Conservation (phyloP, 2,888 invertebrate species). For the Chloromyia formosa region DNA sequence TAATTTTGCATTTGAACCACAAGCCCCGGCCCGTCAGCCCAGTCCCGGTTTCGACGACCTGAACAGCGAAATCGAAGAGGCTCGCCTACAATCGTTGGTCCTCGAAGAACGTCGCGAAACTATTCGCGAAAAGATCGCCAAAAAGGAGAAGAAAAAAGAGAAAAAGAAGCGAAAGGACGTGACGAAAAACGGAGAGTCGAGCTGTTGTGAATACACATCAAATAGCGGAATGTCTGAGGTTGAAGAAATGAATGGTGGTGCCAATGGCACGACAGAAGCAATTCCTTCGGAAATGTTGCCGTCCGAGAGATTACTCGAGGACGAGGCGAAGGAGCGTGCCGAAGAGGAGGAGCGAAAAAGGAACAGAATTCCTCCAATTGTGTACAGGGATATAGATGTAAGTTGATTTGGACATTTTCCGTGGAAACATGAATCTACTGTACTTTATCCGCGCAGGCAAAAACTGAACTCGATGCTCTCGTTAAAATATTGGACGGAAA, state of each 20-base stretch:
- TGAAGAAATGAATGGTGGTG: slow-evolving; percentile 58
- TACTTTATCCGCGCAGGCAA: too few relatives aligned
- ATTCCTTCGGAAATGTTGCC: slow-evolving; percentile 62
- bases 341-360: slow-evolving; percentile 77
- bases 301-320: slow-evolving; percentile 67
- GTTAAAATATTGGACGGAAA: slow-evolving; percentile 75
- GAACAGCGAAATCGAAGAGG: slow-evolving; percentile 79
- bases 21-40: slow-evolving; percentile 56
- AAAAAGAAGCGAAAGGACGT: slow-evolving; percentile 68
- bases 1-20: slow-evolving; percentile 49
- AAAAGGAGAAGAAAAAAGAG: slow-evolving; percentile 77
- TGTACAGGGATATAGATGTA: slow-evolving; percentile 79
- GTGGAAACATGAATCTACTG: too few relatives aligned
- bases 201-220: slow-evolving; percentile 47
- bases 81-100: slow-evolving; percentile 73
- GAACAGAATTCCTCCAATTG: slow-evolving; percentile 80
- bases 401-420: slow-evolving; percentile 57
- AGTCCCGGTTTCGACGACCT: slow-evolving; percentile 78
- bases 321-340: slow-evolving; percentile 71
- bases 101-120: slow-evolving; percentile 75
- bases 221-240: slow-evolving; percentile 56
- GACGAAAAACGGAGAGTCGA: slow-evolving; percentile 38
- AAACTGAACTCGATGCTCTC: slow-evolving; percentile 78
- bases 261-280: slow-evolving; percentile 58
- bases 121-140: slow-evolving; percentile 77